A percentile compares a stretch with the other conserved stretches of the same genome.
These are phyloP conservation scores for Diploptera punctata DNA, from an alignment of 2,888 invertebrate genomes.

Conservation along the genomic window DNA sequence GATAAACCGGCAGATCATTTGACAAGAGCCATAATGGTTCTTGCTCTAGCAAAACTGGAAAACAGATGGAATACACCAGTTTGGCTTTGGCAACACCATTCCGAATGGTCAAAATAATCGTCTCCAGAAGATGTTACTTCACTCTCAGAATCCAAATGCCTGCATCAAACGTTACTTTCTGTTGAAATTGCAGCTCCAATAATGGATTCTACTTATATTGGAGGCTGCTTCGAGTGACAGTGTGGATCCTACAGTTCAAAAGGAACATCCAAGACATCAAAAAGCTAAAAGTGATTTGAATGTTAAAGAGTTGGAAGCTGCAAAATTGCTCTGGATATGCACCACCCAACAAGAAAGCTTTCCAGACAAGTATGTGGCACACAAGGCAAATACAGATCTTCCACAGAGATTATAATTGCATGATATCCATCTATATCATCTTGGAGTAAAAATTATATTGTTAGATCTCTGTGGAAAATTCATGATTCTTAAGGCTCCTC, in stretches of 20 bases:
- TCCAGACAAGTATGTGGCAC: not conserved
- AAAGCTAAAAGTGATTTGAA: not conserved
- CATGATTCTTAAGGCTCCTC: not conserved
- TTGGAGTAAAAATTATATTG: not conserved
- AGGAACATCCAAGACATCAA: not conserved
- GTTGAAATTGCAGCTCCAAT: not conserved
- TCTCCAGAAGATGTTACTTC: not conserved
- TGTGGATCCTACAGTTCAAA: not conserved
- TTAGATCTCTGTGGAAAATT: not conserved
- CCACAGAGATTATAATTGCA: not conserved
- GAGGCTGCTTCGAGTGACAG: not conserved
- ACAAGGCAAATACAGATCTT: not conserved
- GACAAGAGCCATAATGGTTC: not conserved
- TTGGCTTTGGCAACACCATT: not conserved
- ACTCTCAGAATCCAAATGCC: not conserved
- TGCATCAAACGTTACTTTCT: not conserved
- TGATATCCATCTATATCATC: not conserved
- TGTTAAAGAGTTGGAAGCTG: not conserved
- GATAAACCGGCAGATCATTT: conserved; percentile 9
- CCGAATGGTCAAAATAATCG: not conserved
- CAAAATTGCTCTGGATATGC: not conserved
- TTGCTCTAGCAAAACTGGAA: not conserved
- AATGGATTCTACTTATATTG: not conserved
- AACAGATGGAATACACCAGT: not conserved
- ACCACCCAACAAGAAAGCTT: not conserved